Evolutionary conservation across 1,140 invertebrate species (phyloP), one percentile per base, ranked within the genome.

Genomic region (Archegozetes longisetosus): DNA sequence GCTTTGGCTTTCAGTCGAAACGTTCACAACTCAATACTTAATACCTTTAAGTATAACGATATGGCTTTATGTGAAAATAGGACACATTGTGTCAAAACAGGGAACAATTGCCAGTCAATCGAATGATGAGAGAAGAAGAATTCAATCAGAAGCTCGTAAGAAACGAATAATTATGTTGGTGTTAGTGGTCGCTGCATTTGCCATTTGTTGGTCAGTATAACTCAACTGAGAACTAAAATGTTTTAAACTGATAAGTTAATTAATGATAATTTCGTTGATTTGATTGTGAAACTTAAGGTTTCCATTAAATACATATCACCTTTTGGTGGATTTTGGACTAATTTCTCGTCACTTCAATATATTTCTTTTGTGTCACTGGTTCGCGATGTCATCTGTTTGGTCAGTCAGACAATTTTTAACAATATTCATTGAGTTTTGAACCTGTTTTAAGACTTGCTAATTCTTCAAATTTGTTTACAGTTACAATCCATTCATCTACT

Each of bases 11-110:
- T 48, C 55, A 12, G 29, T 58, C 17, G 46, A 46, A n/a, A 32
- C 25, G 24, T 48, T 58, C 2, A 27, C 40, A 1, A 58, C 55
- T 1, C 55, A 58, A 51, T 58, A 48, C 23, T n/a, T 58, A 17
- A 20, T 58, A 27, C 55, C 55, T 17, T 51, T 58, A 49, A 22
- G 27, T 4, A 58, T 58, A 12, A 58, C 55, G 9, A 20, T 58
- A 2, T 20, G 40, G 17, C 27, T 58, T 17, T 58, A 58, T 23
- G 20, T 49, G 13, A 48, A 48, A 48, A 58, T 58, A 51, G 55
- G 46, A 2, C 22, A 13, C 4, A 32, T 58, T 13, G 47, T 58
- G 2, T 9, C 29, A 13, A 22, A 20, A 2, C 55, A 58, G 27
- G 55, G 55, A 22, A 3, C 12, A 3, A 20, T 58, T 1, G 40